Evolutionary conservation across 2,113 vertebrate species (phyloP).

Genomic region (Caloenas nicobarica): DNA sequence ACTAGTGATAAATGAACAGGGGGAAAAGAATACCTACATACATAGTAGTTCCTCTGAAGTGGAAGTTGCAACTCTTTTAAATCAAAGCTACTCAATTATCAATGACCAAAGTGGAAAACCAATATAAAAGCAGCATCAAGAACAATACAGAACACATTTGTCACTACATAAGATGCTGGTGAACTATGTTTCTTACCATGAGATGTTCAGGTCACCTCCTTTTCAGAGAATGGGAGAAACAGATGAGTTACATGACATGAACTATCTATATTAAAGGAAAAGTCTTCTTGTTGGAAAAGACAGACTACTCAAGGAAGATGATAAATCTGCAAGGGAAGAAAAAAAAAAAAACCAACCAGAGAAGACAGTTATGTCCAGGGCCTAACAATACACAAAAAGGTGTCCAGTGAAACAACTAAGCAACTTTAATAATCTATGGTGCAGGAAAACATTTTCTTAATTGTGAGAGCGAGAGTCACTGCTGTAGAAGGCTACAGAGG

Average conservation of each 20-base stretch:
- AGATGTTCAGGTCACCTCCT: background rate
- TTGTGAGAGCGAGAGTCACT: background rate
- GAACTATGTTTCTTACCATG: background rate
- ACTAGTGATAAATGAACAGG: background rate
- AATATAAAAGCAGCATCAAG: background rate
- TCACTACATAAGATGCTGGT: background rate
- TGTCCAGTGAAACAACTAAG: background rate
- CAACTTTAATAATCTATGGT: background rate
- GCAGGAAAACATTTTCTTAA: background rate
- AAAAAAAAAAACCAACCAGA: background rate
- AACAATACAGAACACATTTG: background rate
- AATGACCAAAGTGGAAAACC: background rate
- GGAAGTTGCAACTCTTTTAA: background rate
- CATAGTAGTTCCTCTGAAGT: background rate
- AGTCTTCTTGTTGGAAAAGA: background rate
- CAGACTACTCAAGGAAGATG: background rate
- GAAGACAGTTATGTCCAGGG: background rate
- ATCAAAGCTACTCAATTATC: background rate
- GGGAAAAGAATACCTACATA: background rate
- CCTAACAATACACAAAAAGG: background rate
- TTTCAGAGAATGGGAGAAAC: background rate
- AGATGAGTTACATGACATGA: background rate
- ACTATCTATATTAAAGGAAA: background rate
- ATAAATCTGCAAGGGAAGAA: background rate
- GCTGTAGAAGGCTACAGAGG: background rate